Evolutionary conservation across 2,113 vertebrate species (phyloP), one percentile per base, ranked within the genome.

Genomic region (Bothrops jararaca): DNA sequence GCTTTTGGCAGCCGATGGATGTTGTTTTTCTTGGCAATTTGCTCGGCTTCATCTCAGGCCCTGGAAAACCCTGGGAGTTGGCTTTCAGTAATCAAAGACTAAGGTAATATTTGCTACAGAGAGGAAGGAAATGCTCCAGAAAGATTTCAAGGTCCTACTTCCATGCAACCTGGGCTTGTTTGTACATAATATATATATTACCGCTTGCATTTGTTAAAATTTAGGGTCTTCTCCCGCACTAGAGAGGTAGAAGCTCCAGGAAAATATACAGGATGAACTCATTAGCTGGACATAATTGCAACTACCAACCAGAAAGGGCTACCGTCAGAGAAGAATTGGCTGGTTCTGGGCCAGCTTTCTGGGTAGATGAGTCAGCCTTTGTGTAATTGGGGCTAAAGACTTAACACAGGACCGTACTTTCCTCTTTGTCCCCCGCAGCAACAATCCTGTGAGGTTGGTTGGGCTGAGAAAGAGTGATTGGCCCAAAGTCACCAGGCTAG

Each of bases 21-120:
- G 64, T 94, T 94, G 92, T 18, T 7, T 86, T 92, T 94, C 90
- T 87, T 94, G 93, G 94, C 95, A 94, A 91, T 64, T 20, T 89
- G 92, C 90, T 88, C 91, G 64, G 89, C 69, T 69, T 90, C 54
- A 39, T 90, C 57, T 90, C 80, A 90, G 57, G n/a, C 57, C 64
- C 29, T 45, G 57, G 57, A 90, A 87, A 29, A 42, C 48, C 53
- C 85, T 60, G 20, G 11, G 90, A 39, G 92, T 58, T 85, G 58
- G 74, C 92, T 34, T 74, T 53, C 58, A 50, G 11, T 58, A 50
- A 91, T 90, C 52, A 91, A 88, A 60, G 56, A 88, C 45, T 92
- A 94, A n/a, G 0, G 85, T 56, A 23, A 80, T 24, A 0, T 5
- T 93, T 92, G 86, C 48, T 80, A 69, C 39, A 9, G 88, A 22